Evolutionary conservation across 2,888 invertebrate genomes (phyloP).

Genomic region (Pollenia angustigena): DNA sequence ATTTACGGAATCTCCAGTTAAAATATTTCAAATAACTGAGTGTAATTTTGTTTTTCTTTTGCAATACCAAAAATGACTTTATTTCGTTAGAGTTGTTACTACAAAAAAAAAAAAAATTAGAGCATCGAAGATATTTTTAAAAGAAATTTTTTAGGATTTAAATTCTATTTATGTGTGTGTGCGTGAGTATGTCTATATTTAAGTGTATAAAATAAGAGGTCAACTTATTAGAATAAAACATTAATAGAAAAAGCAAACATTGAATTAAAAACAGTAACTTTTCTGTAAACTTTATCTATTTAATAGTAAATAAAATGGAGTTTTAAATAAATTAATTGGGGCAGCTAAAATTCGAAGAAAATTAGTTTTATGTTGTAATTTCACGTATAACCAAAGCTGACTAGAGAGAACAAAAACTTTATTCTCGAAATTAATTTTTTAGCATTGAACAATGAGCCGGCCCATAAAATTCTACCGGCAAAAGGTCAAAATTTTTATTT

Average conservation of each 20-base stretch:
- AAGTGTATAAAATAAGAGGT: no score
- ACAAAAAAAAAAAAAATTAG: not conserved
- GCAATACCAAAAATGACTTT: not conserved
- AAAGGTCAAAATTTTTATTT: no score
- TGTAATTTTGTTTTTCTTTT: slow-evolving; percentile 1
- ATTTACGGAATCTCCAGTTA: slow-evolving; percentile 14
- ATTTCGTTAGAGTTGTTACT: not conserved
- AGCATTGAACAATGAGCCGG: no score
- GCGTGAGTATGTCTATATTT: no score
- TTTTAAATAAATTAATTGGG: not conserved
- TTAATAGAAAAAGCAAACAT: not conserved
- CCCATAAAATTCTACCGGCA: no score
- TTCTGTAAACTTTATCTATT: no score
- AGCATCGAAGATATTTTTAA: not conserved
- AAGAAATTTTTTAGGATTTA: not conserved
- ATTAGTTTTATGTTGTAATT: no score
- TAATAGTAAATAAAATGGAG: not conserved
- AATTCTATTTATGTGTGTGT: not conserved
- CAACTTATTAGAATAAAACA: no score
- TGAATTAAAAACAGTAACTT: not conserved
- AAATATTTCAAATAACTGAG: slow-evolving; percentile 28
- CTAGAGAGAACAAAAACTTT: no score
- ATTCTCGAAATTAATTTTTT: no score
- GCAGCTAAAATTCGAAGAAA: not conserved
- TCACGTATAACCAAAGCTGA: no score